Percentiles rank a stretch among this genome's conserved stretches.
phyloP scores from a whole-genome alignment of 2,888 invertebrate genomes.

The Agrilus biguttatus region DNA sequence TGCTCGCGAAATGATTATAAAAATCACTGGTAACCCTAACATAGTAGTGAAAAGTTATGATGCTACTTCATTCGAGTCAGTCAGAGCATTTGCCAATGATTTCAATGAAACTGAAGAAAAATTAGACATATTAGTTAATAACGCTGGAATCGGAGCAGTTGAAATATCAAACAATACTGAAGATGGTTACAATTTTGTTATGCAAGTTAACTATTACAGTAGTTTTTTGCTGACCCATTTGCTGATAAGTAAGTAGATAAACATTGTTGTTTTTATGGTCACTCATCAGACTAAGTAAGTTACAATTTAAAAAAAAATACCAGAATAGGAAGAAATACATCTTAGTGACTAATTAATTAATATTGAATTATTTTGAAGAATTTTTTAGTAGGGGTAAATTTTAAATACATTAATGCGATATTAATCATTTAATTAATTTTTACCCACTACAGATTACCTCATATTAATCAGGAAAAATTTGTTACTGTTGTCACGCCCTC shows the following conservation, averaged over 20 bases:
- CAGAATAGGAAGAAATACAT: too few relatives aligned
- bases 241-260: constrained; percentile 32
- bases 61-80: constrained; percentile 36
- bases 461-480: too few relatives aligned
- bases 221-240: constrained; percentile 57
- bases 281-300: too few relatives aligned
- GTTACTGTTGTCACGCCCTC: too few relatives aligned
- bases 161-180: constrained; percentile 29
- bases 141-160: constrained; percentile 33
- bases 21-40: constrained; percentile 21
- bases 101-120: constrained; percentile 36
- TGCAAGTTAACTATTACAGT: constrained; percentile 59
- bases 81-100: constrained; percentile 44
- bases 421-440: too few relatives aligned
- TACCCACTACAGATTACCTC: too few relatives aligned
- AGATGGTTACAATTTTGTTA: constrained; percentile 50
- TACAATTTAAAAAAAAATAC: neutral
- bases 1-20: constrained; percentile 14
- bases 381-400: too few relatives aligned
- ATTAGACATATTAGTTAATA: constrained; percentile 48
- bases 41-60: constrained; percentile 32
- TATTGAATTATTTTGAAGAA: too few relatives aligned
- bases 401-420: too few relatives aligned
- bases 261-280: too few relatives aligned
- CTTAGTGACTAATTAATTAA: too few relatives aligned